Percentiles rank a stretch among this genome's conserved stretches.
Conservation (phyloP, 2,797 vertebrate genomes). For the Gambusia yucatana region DNA sequence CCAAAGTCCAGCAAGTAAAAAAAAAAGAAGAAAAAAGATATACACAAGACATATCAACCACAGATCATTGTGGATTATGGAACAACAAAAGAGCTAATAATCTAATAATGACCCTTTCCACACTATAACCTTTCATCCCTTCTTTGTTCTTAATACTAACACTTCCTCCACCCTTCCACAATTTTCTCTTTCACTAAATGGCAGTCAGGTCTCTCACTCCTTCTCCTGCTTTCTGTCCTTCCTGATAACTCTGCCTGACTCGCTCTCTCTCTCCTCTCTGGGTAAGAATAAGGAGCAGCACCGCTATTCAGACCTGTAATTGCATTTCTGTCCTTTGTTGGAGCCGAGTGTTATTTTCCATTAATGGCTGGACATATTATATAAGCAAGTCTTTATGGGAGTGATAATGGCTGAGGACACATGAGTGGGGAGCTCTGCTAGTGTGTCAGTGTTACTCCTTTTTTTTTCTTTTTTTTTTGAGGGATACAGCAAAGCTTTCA, state of each 20-base stretch:
- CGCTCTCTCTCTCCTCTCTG: slow-evolving; percentile 45
- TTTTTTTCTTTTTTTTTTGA: background rate
- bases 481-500: slow-evolving; percentile 55
- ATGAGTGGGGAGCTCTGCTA: slow-evolving; percentile 60
- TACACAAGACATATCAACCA: slow-evolving; percentile 1
- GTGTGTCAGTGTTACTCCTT: slow-evolving; percentile 65
- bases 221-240: slow-evolving; percentile 56
- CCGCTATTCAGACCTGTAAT: slow-evolving; percentile 78
- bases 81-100: slow-evolving; percentile 41
- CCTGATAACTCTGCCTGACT: slow-evolving; percentile 48
- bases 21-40: slow-evolving; percentile 6
- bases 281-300: slow-evolving; percentile 71
- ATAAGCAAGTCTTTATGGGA: slow-evolving; percentile 78
- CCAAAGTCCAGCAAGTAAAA: slow-evolving; percentile 26
- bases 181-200: slow-evolving; percentile 63
- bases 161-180: slow-evolving; percentile 43
- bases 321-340: slow-evolving; percentile 80
- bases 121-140: slow-evolving; percentile 37
- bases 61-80: slow-evolving; percentile 20
- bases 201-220: slow-evolving; percentile 46
- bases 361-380: slow-evolving; percentile 79
- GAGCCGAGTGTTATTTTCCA: slow-evolving; percentile 76
- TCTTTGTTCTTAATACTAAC: slow-evolving; percentile 45
- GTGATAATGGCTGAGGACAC: slow-evolving; percentile 74
- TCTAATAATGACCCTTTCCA: slow-evolving; percentile 32